phyloP scores from a whole-genome alignment of 2,888 invertebrate genomes.

The Lithophane ornitopus region DNA sequence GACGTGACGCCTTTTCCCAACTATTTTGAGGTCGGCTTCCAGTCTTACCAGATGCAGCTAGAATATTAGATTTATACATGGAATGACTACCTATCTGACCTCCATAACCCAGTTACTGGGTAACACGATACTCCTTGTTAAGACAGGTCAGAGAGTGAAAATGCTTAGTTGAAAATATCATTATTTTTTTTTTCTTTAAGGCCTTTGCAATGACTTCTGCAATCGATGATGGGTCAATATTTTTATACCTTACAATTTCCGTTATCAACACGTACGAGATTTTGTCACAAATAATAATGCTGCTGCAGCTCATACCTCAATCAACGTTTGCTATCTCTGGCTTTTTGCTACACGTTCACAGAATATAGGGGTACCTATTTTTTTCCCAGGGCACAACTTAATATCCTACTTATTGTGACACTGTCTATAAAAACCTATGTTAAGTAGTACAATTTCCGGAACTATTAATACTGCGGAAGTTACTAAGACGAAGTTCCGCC shows the following conservation, averaged over 20 bases:
- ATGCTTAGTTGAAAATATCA: neutral
- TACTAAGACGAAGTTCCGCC: conserved; percentile 14
- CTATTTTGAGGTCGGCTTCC: too few relatives aligned
- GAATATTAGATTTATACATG: too few relatives aligned
- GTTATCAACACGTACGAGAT: neutral
- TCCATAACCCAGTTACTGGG: too few relatives aligned
- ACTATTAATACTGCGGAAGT: conserved; percentile 35
- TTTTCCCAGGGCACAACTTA: neutral
- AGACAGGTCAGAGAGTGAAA: neutral
- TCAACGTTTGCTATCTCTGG: neutral
- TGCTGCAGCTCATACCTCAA: neutral
- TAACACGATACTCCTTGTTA: too few relatives aligned
- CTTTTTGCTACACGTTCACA: neutral
- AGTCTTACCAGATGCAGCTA: too few relatives aligned
- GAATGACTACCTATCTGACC: too few relatives aligned
- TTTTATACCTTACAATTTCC: too few relatives aligned
- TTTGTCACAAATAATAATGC: neutral
- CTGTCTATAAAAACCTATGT: neutral
- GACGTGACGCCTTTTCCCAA: too few relatives aligned
- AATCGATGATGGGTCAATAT: neutral
- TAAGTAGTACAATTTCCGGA: conserved; percentile 43
- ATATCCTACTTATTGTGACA: conserved; percentile 16
- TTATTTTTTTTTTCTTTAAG: too few relatives aligned
- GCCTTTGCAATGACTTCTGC: neutral
- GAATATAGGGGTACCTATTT: too few relatives aligned